Evolutionary conservation across 2,797 vertebrate genomes (phyloP).

Genomic region (Steatocranus sp.): DNA sequence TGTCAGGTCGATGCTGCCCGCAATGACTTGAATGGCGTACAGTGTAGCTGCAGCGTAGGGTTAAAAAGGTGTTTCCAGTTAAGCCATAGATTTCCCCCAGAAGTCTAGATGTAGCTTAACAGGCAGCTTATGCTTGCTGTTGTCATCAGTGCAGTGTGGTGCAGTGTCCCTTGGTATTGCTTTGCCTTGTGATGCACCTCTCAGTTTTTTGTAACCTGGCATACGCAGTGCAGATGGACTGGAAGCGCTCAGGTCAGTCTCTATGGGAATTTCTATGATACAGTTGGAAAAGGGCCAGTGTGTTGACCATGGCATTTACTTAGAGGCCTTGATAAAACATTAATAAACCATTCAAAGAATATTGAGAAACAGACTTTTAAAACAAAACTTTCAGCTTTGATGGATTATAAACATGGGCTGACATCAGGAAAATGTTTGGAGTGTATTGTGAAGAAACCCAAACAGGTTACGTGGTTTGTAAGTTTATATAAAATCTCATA

Average conservation of each 20-base stretch:
- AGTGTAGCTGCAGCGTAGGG: neutral
- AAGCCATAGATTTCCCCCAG: neutral
- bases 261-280: neutral
- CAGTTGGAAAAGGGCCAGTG: neutral
- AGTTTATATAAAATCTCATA: neutral
- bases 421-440: neutral
- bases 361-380: neutral
- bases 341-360: neutral
- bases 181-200: neutral
- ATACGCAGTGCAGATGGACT: neutral
- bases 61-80: neutral
- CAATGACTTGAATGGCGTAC: neutral
- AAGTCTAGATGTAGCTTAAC: neutral
- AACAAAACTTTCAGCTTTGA: neutral
- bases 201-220: neutral
- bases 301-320: neutral
- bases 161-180: neutral
- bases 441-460: neutral
- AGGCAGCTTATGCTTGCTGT: neutral
- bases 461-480: neutral
- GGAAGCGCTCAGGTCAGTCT: neutral
- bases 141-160: neutral
- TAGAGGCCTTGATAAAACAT: neutral
- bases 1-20: neutral
- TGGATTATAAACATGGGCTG: neutral